These are phyloP conservation scores for Nannoperca australis DNA, from an alignment of 2,797 vertebrate genomes.

Conservation along the genomic window DNA sequence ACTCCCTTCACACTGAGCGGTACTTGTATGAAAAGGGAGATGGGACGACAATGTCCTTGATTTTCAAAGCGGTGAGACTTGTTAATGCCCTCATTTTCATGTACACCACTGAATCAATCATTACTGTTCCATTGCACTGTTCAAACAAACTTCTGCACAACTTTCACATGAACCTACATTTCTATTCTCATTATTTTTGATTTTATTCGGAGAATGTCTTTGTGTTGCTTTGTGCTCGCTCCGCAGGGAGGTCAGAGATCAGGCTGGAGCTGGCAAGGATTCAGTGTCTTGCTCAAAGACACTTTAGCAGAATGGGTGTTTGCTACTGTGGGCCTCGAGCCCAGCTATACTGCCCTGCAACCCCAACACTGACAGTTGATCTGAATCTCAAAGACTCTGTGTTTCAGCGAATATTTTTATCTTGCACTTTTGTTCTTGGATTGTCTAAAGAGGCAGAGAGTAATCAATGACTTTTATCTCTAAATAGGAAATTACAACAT, in stretches of 20 bases:
- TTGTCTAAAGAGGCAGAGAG: conserved; percentile 44
- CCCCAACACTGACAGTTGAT: conserved; percentile 52
- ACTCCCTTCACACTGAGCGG: conserved; percentile 49
- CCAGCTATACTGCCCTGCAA: conserved; percentile 54
- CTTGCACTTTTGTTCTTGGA: conserved; percentile 51
- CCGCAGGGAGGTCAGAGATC: conserved; percentile 65
- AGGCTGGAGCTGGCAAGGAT: conserved; percentile 64
- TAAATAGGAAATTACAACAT: conserved; percentile 52
- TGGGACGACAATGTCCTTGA: conserved; percentile 53
- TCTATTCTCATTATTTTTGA: conserved; percentile 63
- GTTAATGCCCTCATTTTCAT: conserved; percentile 66
- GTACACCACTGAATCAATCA: conserved; percentile 61
- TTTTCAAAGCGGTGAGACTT: conserved; percentile 66
- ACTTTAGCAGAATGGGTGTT: conserved; percentile 55
- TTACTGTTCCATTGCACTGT: conserved; percentile 37
- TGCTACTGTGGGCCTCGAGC: conserved; percentile 50
- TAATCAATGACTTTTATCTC: conserved; percentile 56
- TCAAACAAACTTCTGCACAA: conserved; percentile 69
- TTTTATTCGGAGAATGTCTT: conserved; percentile 51
- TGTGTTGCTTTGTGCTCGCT: conserved; percentile 46
- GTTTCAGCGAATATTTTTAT: conserved; percentile 54
- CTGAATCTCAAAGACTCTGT: conserved; percentile 49
- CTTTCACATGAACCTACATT: conserved; percentile 62
- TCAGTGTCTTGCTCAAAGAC: conserved; percentile 74
- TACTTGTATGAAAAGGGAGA: conserved; percentile 42